phyloP scores from a whole-genome alignment of 2,113 vertebrate genomes.

The Trinectes maculatus region DNA sequence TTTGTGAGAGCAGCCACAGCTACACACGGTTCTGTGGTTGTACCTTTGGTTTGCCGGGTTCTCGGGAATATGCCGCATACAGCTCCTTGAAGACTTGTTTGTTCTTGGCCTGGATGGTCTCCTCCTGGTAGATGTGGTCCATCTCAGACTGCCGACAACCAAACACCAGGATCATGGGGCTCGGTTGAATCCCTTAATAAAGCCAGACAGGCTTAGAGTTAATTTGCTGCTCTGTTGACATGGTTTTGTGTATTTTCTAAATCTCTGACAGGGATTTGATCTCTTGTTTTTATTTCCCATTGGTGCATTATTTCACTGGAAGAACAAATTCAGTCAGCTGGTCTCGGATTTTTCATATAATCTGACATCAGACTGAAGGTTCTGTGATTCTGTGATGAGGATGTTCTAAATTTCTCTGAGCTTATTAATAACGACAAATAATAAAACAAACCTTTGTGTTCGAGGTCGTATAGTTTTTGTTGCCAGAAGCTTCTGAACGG shows the following conservation, averaged over 20 bases:
- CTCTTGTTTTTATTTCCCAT: neutral
- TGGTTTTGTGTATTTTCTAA: too few species aligned
- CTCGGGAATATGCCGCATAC: constrained; percentile 94
- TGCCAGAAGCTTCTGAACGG: constrained; percentile 99
- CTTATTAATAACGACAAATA: neutral
- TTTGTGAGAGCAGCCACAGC: constrained; percentile 8
- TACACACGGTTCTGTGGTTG: neutral
- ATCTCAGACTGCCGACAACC: constrained; percentile 95
- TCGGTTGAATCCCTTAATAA: constrained; percentile 85
- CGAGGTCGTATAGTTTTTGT: constrained; percentile 90
- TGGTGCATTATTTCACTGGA: neutral
- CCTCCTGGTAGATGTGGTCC: constrained; percentile 97
- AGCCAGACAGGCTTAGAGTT: constrained; percentile 2
- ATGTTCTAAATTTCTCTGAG: neutral
- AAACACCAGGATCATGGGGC: constrained; percentile 95
- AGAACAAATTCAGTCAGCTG: neutral
- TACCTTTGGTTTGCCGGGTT: constrained; percentile 98
- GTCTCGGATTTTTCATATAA: neutral
- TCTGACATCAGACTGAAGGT: neutral
- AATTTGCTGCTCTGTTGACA: neutral
- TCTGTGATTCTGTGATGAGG: neutral
- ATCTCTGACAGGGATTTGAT: neutral
- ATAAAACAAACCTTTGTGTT: constrained; percentile 87
- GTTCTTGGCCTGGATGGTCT: constrained; percentile 92
- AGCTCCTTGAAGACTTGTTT: constrained; percentile 94